Percentiles rank a stretch among this genome's conserved stretches.
phyloP scores from a whole-genome alignment of 2,888 invertebrate species.

The Heliothis peltigera region DNA sequence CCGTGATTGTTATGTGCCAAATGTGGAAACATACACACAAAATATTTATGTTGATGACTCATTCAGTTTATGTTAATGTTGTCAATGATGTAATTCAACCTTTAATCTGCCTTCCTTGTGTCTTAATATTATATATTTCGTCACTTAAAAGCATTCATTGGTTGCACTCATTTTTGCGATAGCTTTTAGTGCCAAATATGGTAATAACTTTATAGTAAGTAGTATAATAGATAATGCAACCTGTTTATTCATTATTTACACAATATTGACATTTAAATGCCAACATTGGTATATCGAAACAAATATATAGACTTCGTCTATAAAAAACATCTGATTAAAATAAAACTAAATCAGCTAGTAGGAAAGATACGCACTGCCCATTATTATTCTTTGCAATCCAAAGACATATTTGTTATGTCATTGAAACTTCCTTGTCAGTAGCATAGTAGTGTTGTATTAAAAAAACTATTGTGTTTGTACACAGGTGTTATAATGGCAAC shows the following conservation, averaged over 20 bases:
- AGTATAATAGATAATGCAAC: slow-evolving; percentile 6
- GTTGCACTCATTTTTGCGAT: slow-evolving; percentile 37
- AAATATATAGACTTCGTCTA: background rate
- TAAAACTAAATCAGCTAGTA: background rate
- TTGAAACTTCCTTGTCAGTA: slow-evolving; percentile 1
- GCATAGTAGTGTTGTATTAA: slow-evolving; percentile 35
- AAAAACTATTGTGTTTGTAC: slow-evolving; percentile 59
- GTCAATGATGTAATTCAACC: slow-evolving; percentile 59
- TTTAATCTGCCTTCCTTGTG: slow-evolving; percentile 51
- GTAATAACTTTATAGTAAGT: slow-evolving; percentile 19
- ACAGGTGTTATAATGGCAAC: slow-evolving; percentile 89
- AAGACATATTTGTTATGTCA: slow-evolving; percentile 22
- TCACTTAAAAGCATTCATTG: slow-evolving; percentile 25
- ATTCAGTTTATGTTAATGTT: slow-evolving; percentile 48
- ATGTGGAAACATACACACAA: slow-evolving; percentile 31
- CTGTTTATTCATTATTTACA: slow-evolving; percentile 3
- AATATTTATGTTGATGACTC: slow-evolving; percentile 52
- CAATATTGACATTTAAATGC: background rate
- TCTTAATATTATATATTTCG: slow-evolving; percentile 39
- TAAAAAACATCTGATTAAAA: background rate
- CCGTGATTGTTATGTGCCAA: slow-evolving; percentile 25
- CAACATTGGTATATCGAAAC: background rate
- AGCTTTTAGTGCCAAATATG: slow-evolving; percentile 33
- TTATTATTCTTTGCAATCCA: slow-evolving; percentile 9
- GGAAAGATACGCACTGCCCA: background rate